Evolutionary conservation across 2,113 vertebrate genomes (phyloP), one percentile per base, ranked within the genome.

Genomic region (Vireo altiloquus): DNA sequence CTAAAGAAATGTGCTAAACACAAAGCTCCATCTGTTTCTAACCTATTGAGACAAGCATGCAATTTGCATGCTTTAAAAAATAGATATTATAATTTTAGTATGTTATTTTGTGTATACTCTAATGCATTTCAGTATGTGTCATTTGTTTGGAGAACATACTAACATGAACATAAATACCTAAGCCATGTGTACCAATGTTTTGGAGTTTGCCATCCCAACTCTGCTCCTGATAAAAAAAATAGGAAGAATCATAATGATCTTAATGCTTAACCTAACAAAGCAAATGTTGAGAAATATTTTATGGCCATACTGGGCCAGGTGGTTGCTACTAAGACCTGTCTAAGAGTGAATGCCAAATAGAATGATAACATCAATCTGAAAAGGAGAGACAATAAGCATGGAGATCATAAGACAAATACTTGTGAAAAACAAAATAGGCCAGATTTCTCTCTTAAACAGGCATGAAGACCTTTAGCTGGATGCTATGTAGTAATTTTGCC

Each of bases 21-120:
- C 94, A 91, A 71, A 9, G 6, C 88, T 96, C 97, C 97, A 97
- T 97, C 97, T 98, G 97, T 95, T 95, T 92, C 83, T 81, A 66
- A 70, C 83, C 88, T 92, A 75, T 46, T 53, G 93, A 96, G 96
- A 95, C 82, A 90, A 97, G 91, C 76, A 65, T 66, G 30, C 14
- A 79, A 84, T 84, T 74, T 70, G 15, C n/a, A 56, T 85, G 40
- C 17, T 68, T 94, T 93, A 75, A 95, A 91, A 92, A 82, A 53
- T 25, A 79, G 77, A n/a, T 40, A 17, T 49, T 68, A 11, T 77
- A 40, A 66, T 82, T 90, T 78, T 86, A 91, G 49, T 54, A 31
- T 53, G 42, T 76, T 95, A 74, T 94, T 94, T 92, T 89, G 35
- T 92, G 42, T 82, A 14, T 72, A 33, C 56, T 96, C 52, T 71